Base-by-base conservation (phyloP, 2,113 vertebrate species). In the Nicator chloris region DNA sequence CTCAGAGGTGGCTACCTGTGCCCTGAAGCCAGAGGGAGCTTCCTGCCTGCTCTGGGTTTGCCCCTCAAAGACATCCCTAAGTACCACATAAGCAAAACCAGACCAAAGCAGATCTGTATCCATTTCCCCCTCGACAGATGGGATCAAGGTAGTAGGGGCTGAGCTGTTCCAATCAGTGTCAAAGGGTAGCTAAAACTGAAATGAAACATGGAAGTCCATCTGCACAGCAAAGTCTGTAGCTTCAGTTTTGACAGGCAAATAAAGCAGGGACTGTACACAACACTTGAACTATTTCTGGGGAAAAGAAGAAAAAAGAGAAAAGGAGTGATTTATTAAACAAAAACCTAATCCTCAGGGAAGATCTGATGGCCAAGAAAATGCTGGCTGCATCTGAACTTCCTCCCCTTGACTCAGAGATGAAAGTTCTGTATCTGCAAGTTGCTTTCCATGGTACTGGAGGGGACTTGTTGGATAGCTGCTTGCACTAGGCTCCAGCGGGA, bases 371-470 rank as follows among this genome's bases (percentile, higher is more conserved):
- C 84, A 86, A 80, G 91, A 81, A 87, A 96, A 86, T 57, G 6
- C 57, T 93, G 61, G 13, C 73, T 96, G 86, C 60, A 53, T 88
- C 79, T 88, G 68, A 95, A 76, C 84, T 82, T 92, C 66, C 72
- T 76, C 33, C 45, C 60, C 75, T 82, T 60, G 37, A 88, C 89
- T 84, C 49, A 31, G 35, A 93, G 64, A 91, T 84, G 35, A 77
- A 93, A 88, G 93, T 35, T 86, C 15, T 44, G 18, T 20, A 60
- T 68, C 65, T 47, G n/a, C 72, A 86, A 68, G 88, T 59, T 91
- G 64, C 57, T 90, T 51, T 59, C 50, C 88, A 81, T 63, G 53
- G 51, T 94, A 54, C 69, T 82, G 42, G 49, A 75, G 57, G 40
- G 42, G 40, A 61, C 60, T 68, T 86, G 53, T 44, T 76, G 60